Percentiles rank a stretch among this genome's conserved stretches.
Evolutionary conservation across 35 echinoderm and acorn worm genomes (phyloP).

Genomic region (Lytechinus variegatus): DNA sequence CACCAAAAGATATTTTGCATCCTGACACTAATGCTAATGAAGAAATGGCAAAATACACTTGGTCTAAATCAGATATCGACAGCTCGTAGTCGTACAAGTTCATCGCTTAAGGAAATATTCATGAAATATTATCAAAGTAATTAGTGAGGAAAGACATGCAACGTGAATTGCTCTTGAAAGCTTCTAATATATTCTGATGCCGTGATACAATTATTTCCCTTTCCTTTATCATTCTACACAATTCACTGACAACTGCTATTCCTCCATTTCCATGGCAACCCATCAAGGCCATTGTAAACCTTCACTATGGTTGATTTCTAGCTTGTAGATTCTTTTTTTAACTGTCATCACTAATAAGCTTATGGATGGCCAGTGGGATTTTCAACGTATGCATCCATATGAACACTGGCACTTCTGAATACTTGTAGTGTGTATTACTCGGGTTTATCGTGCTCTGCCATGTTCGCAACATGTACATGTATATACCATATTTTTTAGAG

Average conservation of each 20-base stretch:
- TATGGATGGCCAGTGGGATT: not conserved
- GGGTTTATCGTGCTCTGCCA: no score
- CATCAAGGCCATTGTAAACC: not conserved
- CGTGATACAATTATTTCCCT: not conserved
- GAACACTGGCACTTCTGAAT: no score
- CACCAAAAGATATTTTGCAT: no score
- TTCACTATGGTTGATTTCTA: not conserved
- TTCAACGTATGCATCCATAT: no score
- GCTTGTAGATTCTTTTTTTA: not conserved
- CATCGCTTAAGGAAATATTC: not conserved
- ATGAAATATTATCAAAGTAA: not conserved
- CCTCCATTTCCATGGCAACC: not conserved
- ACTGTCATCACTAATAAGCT: not conserved
- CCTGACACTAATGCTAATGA: no score
- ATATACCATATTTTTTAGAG: no score
- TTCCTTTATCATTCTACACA: not conserved
- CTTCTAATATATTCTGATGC: not conserved
- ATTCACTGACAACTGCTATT: not conserved
- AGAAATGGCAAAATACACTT: not conserved
- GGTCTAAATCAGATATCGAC: not conserved
- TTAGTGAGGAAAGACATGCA: no score
- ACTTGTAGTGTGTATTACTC: no score
- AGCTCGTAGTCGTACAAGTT: not conserved
- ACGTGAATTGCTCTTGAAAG: not conserved
- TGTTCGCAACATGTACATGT: no score